phyloP scores from a whole-genome alignment of 2,888 invertebrate species.

The Scaptomyza reducta region DNA sequence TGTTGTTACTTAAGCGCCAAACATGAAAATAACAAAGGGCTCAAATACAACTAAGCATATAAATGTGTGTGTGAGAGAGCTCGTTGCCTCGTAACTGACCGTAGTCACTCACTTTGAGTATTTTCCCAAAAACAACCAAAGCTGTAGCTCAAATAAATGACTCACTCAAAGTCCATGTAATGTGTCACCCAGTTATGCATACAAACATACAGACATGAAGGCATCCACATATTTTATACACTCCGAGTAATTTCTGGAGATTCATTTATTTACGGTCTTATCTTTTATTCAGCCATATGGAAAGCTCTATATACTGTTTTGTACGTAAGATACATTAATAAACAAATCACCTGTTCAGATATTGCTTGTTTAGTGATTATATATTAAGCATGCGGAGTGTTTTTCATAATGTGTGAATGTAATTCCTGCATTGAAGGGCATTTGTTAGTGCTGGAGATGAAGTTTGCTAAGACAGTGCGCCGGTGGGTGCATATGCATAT shows the following conservation, averaged over 20 bases:
- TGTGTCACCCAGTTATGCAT: slow-evolving; percentile 49
- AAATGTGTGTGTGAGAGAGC: neutral
- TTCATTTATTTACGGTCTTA: neutral
- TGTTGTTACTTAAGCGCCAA: slow-evolving; percentile 39
- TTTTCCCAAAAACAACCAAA: slow-evolving; percentile 44
- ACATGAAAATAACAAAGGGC: slow-evolving; percentile 11
- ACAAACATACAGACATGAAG: slow-evolving; percentile 24
- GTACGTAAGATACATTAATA: no score
- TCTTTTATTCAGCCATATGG: neutral
- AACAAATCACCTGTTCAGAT: no score
- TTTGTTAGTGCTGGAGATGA: slow-evolving; percentile 11
- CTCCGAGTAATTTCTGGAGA: neutral
- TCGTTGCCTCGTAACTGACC: slow-evolving; percentile 34
- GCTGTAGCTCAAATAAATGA: slow-evolving; percentile 3
- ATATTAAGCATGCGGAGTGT: slow-evolving; percentile 4
- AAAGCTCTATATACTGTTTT: no score
- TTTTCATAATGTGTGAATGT: neutral
- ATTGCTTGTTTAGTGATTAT: slow-evolving; percentile 4
- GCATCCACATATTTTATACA: slow-evolving; percentile 26
- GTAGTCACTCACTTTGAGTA: slow-evolving; percentile 25
- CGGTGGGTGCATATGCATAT: neutral
- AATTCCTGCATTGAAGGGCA: slow-evolving; percentile 4
- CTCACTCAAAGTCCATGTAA: slow-evolving; percentile 54
- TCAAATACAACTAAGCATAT: neutral
- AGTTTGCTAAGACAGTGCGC: neutral